Evolutionary conservation across 2,797 vertebrate species (phyloP).

Genomic region (Graptemys geographica): DNA sequence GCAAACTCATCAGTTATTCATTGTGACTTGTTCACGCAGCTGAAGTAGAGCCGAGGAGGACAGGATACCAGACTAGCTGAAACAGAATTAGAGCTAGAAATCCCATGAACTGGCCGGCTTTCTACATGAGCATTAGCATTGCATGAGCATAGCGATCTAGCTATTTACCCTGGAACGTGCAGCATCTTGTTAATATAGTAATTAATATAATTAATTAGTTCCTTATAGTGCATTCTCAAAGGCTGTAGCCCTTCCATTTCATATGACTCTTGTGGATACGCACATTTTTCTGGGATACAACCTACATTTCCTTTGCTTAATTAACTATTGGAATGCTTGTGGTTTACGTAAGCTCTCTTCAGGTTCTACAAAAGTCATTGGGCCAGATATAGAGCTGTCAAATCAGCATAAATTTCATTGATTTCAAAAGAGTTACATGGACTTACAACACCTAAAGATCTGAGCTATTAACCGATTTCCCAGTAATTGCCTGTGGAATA

Average conservation of each 20-base stretch:
- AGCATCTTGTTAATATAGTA: conserved; percentile 74
- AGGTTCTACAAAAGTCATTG: conserved; percentile 64
- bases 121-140: conserved; percentile 4
- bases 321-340: conserved; percentile 74
- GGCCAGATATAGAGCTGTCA: conserved; percentile 10
- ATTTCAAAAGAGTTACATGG: conserved; percentile 64
- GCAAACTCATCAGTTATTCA: background rate
- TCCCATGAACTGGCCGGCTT: background rate
- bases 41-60: background rate
- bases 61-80: background rate
- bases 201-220: conserved; percentile 28
- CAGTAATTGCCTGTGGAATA: conserved; percentile 53
- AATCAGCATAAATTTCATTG: conserved; percentile 61
- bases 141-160: conserved; percentile 45
- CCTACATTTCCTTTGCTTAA: conserved; percentile 70
- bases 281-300: conserved; percentile 67
- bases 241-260: conserved; percentile 36
- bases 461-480: conserved; percentile 67
- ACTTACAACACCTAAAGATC: conserved; percentile 71
- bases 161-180: conserved; percentile 59
- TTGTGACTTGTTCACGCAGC: background rate
- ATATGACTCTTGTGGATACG: conserved; percentile 51
- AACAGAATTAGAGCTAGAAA: background rate
- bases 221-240: conserved; percentile 37
- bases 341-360: conserved; percentile 69